These are phyloP conservation scores for Todiramphus saurophagus DNA, from an alignment of 2,113 vertebrate species.

Conservation along the genomic window DNA sequence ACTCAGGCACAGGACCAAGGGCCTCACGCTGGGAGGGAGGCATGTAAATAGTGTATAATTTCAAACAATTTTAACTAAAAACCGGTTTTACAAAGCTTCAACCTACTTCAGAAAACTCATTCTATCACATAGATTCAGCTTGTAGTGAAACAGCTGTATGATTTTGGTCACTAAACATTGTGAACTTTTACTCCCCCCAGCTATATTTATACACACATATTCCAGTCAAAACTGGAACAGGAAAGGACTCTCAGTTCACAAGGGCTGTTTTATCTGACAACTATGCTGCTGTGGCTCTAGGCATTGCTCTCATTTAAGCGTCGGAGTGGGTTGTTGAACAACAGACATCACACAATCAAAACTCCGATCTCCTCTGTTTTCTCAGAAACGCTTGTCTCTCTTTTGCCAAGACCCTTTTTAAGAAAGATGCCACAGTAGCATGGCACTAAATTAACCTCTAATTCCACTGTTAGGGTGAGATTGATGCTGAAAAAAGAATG, in stretches of 20 bases:
- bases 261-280: neutral
- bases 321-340: neutral
- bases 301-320: neutral
- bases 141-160: neutral
- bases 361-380: neutral
- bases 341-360: too few species aligned
- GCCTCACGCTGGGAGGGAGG: neutral
- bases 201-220: too few species aligned
- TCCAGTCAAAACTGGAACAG: neutral
- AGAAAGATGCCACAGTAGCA: neutral
- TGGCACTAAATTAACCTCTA: neutral
- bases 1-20: neutral
- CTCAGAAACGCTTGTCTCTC: neutral
- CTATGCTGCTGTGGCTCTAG: neutral
- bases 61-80: neutral
- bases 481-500: neutral
- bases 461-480: neutral
- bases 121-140: neutral
- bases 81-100: neutral
- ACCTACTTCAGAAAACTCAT: neutral
- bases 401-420: neutral
- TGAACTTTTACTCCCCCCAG: neutral
- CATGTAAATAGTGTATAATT: neutral
- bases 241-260: neutral
- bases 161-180: neutral